Evolutionary conservation across 2,888 invertebrate species (phyloP), one percentile per base, ranked within the genome.

Genomic region (Lepetodrilus schrolli): DNA sequence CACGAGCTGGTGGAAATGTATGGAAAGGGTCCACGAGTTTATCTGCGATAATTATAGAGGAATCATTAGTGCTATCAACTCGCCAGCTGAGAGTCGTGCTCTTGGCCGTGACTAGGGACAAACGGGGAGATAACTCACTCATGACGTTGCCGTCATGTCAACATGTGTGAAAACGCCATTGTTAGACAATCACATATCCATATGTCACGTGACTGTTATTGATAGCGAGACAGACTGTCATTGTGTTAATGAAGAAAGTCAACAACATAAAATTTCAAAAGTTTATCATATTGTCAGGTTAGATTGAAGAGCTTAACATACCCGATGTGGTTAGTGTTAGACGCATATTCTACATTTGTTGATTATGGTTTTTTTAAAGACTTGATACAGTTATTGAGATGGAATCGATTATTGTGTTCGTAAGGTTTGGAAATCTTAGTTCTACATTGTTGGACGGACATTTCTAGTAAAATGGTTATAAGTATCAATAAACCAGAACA

Each of bases 111-210:
- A 34, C n/a, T 58, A 58, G 58, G 30, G 17, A 58, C 58, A 58
- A 30, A n/a, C n/a, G 58, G 58, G 58, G 30, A 43, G 58, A 58
- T 58, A 58, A 58, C 58, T 58, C 58, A 58, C 58, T 26, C 17
- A 17, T 30, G 58, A 58, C 58, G 34, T 34, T 58, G 58, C 17
- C 58, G 58, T 26, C 58, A 30, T 26, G 58, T 7, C 58, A n/a
- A 26, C 58, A 26, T 34, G 58, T 58, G 58, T 58, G 58, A 58
- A 58, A 23, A 58, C 34, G 58, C 34, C 58, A 58, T 58, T 58
- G 58, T 58, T 34, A n/a, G 58, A 26, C 58, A 58, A 58, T 58
- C 58, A 58, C 34, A 13, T 58, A 34, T 58, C 26, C 26, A n/a
- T 30, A 30, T 30, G 58, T 58, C 58, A 58, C 58, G 58, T 58